A percentile compares a stretch with the other conserved stretches of the same genome.
Evolutionary conservation across 2,113 vertebrate genomes (phyloP).

Genomic region (Thamnaconus septentrionalis): DNA sequence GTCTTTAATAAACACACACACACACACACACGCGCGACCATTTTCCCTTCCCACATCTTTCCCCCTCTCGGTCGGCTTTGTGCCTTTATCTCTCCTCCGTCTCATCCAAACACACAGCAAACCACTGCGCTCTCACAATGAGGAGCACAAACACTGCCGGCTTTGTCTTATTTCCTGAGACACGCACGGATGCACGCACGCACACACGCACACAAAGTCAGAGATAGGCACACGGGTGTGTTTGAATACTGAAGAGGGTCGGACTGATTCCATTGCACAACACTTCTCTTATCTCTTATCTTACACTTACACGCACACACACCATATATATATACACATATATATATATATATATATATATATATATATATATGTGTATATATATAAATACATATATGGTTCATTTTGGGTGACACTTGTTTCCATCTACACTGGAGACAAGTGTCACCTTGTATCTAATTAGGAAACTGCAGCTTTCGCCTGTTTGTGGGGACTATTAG

Average conservation of each 20-base stretch:
- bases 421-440: slow-evolving; percentile 11
- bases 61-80: not conserved
- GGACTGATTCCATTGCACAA: slow-evolving; percentile 6
- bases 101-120: not conserved
- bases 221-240: slow-evolving; percentile 3
- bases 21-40: slow-evolving; percentile 3
- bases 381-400: no score
- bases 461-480: slow-evolving; percentile 32
- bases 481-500: slow-evolving; percentile 44
- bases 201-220: not conserved
- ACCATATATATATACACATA: no score
- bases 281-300: no score
- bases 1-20: slow-evolving; percentile 20
- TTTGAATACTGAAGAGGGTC: slow-evolving; percentile 16
- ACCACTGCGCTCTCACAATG: slow-evolving; percentile 14
- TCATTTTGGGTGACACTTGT: slow-evolving; percentile 9
- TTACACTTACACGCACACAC: no score
- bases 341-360: no score
- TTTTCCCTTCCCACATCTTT: no score
- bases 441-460: slow-evolving; percentile 46
- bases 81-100: slow-evolving; percentile 12
- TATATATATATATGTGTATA: no score
- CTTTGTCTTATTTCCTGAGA: slow-evolving; percentile 5
- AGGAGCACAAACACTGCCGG: not conserved
- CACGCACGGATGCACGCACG: not conserved